These are phyloP conservation scores for Jacana jacana DNA, from an alignment of 2,113 vertebrate genomes.

Conservation along the genomic window DNA sequence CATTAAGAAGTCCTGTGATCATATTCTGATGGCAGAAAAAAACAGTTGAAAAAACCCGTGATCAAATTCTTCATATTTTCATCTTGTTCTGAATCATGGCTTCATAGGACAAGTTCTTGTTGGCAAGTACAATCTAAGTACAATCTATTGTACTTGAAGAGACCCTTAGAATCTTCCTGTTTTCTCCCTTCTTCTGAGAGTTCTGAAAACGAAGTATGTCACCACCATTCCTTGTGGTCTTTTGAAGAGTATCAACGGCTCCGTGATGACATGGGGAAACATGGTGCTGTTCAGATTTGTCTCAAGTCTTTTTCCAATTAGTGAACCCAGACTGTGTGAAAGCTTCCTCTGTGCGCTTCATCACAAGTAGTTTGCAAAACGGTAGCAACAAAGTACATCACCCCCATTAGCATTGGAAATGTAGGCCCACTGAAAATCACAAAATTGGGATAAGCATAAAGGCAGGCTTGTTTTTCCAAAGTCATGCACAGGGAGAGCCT, in stretches of 20 bases:
- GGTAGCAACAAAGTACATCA: background rate
- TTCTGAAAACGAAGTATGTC: background rate
- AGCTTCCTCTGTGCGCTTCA: background rate
- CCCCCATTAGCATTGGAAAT: constrained; percentile 23
- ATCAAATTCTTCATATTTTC: constrained; percentile 12
- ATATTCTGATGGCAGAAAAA: background rate
- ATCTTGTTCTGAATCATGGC: background rate
- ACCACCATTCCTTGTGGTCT: constrained; percentile 52
- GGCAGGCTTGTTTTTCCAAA: constrained; percentile 43
- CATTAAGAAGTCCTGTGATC: background rate
- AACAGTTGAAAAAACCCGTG: background rate
- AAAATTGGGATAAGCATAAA: constrained; percentile 29
- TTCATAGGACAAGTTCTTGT: background rate
- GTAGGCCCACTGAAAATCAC: background rate
- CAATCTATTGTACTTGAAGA: background rate
- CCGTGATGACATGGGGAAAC: constrained; percentile 36
- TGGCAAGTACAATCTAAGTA: too few relatives aligned
- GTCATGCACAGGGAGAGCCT: background rate
- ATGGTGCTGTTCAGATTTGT: constrained; percentile 9
- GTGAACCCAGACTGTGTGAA: constrained; percentile 24
- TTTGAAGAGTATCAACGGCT: background rate
- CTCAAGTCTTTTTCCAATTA: constrained; percentile 58
- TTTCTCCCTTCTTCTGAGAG: constrained; percentile 11
- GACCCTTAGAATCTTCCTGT: constrained; percentile 44
- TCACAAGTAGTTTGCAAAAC: constrained; percentile 26